phyloP scores from a whole-genome alignment of 2,113 vertebrate genomes.

The Cynocephalus volans region DNA sequence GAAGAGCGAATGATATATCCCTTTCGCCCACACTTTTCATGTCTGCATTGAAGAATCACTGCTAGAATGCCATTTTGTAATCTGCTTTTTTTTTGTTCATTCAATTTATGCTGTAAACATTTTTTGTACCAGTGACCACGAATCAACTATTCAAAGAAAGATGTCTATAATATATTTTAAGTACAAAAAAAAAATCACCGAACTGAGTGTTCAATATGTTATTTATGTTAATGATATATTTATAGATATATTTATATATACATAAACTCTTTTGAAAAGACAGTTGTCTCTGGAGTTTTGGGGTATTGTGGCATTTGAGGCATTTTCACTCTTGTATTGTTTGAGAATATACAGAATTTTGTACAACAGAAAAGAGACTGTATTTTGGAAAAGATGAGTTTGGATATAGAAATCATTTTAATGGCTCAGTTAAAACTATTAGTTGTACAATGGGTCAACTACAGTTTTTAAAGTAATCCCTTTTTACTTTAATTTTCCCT shows the following conservation, averaged over 20 bases:
- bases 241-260: background rate
- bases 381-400: background rate
- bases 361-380: background rate
- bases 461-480: background rate
- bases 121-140: background rate
- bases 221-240: background rate
- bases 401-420: background rate
- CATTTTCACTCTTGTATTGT: background rate
- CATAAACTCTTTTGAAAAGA: background rate
- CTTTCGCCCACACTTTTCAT: background rate
- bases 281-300: background rate
- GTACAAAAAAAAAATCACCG: background rate
- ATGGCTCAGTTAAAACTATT: background rate
- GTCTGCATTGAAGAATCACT: background rate
- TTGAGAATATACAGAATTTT: background rate
- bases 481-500: background rate
- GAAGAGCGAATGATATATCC: background rate
- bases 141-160: conserved; percentile 11
- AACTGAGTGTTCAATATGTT: background rate
- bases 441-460: background rate
- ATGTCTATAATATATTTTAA: background rate
- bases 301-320: background rate
- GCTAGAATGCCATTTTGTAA: background rate
- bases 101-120: background rate
- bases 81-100: background rate